Evolutionary conservation across 2,888 invertebrate genomes (phyloP).

Genomic region (Steinernema scapterisci): DNA sequence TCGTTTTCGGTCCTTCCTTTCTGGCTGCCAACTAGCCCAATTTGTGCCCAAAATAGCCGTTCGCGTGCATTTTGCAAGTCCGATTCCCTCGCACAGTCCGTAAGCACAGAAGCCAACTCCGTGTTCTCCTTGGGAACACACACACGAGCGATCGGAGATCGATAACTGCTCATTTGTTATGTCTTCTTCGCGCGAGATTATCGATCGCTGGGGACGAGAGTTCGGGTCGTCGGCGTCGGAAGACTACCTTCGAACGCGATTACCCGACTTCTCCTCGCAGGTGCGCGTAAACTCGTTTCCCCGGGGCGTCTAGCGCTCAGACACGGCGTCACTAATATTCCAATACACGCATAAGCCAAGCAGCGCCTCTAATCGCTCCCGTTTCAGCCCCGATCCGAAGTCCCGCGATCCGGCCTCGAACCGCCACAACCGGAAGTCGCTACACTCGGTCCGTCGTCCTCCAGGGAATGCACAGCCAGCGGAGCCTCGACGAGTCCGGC

Average conservation of each 20-base stretch:
- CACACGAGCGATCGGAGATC: not conserved
- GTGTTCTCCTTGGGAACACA: no score
- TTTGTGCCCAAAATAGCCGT: no score
- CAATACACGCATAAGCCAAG: not conserved
- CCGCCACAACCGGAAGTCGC: slow-evolving; percentile 18
- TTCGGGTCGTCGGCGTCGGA: not conserved
- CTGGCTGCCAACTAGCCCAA: no score
- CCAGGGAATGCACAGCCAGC: slow-evolving; percentile 30
- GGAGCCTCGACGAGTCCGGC: slow-evolving; percentile 16
- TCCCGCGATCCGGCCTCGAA: slow-evolving; percentile 27
- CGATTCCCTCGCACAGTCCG: no score
- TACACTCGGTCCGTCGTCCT: slow-evolving; percentile 27
- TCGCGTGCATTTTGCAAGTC: no score
- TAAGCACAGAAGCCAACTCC: no score
- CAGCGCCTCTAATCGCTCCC: not conserved
- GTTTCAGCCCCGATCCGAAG: slow-evolving; percentile 31
- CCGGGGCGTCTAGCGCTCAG: not conserved
- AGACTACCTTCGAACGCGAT: slow-evolving; percentile 1
- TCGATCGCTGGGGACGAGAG: not conserved
- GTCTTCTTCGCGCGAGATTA: slow-evolving; percentile 4
- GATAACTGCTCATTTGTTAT: slow-evolving; percentile 1
- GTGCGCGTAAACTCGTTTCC: slow-evolving; percentile 1
- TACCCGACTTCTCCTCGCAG: not conserved
- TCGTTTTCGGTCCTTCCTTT: no score
- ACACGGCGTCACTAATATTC: not conserved